These are phyloP conservation scores for Thyatira batis DNA, from an alignment of 2,888 invertebrate species.

Conservation along the genomic window DNA sequence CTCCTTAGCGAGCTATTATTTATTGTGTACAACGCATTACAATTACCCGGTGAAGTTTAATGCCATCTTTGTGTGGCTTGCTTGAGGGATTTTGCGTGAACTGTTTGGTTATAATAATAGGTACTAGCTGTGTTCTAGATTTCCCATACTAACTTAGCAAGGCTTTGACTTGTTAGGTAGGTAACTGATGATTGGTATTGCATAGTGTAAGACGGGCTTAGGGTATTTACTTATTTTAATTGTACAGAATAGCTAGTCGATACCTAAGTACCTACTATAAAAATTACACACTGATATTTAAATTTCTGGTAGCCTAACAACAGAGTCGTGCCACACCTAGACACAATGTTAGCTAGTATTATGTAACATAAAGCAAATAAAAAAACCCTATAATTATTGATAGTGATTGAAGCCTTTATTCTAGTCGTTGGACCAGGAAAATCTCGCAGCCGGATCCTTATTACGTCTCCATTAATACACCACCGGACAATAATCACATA, in stretches of 20 bases:
- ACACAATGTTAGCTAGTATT: no score
- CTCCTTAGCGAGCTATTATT: slow-evolving; percentile 58
- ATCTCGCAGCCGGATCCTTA: slow-evolving; percentile 33
- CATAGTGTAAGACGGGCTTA: no score
- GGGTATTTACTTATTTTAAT: no score
- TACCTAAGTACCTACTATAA: no score
- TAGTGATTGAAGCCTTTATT: background rate
- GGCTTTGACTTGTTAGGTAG: no score
- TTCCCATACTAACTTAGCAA: no score
- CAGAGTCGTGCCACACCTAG: no score
- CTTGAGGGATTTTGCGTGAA: background rate
- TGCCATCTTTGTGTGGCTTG: slow-evolving; percentile 1
- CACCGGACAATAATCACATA: slow-evolving; percentile 50
- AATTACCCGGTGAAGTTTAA: slow-evolving; percentile 4
- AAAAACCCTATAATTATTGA: background rate
- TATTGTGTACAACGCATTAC: slow-evolving; percentile 48
- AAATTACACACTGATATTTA: no score
- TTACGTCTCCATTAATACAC: slow-evolving; percentile 43
- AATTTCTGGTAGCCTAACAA: no score
- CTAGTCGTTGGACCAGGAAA: slow-evolving; percentile 40
- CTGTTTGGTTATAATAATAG: background rate
- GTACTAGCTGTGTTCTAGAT: no score
- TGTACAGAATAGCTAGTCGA: no score
- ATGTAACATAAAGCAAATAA: background rate
- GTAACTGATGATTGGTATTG: no score